phyloP scores from a whole-genome alignment of 2,888 invertebrate species.

The Philereme transversata region DNA sequence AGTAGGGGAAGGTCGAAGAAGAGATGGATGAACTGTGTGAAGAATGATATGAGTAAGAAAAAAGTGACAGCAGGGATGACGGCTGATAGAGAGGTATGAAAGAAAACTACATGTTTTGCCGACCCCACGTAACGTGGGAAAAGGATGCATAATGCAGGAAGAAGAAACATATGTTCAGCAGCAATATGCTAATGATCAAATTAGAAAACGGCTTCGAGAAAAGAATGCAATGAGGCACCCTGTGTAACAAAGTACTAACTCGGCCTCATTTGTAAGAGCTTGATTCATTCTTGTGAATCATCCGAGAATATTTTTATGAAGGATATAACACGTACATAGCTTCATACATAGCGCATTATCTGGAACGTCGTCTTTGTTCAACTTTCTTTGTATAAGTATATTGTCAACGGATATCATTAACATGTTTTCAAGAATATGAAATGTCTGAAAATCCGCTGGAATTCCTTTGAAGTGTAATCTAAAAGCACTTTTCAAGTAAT shows the following conservation, averaged over 20 bases:
- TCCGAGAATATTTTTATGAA: conserved; percentile 30
- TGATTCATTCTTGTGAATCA: conserved; percentile 30
- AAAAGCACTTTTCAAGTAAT: conserved; percentile 1
- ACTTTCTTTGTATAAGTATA: conserved; percentile 15
- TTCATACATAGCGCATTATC: not conserved
- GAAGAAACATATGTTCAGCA: no score
- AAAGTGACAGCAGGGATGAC: no score
- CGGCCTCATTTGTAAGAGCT: conserved; percentile 28
- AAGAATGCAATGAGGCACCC: not conserved
- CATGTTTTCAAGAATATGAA: conserved; percentile 1
- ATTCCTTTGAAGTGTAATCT: conserved; percentile 12
- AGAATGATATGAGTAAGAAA: no score
- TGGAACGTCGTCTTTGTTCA: conserved; percentile 25
- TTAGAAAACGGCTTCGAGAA: no score
- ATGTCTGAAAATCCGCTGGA: not conserved
- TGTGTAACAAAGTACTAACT: not conserved
- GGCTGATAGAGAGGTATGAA: no score
- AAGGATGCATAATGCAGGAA: no score
- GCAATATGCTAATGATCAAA: no score
- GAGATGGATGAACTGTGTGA: no score
- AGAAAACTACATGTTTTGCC: no score
- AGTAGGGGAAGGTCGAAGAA: no score
- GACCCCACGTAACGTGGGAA: no score
- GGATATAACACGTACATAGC: conserved; percentile 16
- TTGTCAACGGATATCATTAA: conserved; percentile 17